Conservation (phyloP, 2,888 invertebrate species). For the Physocephala rufipes region DNA sequence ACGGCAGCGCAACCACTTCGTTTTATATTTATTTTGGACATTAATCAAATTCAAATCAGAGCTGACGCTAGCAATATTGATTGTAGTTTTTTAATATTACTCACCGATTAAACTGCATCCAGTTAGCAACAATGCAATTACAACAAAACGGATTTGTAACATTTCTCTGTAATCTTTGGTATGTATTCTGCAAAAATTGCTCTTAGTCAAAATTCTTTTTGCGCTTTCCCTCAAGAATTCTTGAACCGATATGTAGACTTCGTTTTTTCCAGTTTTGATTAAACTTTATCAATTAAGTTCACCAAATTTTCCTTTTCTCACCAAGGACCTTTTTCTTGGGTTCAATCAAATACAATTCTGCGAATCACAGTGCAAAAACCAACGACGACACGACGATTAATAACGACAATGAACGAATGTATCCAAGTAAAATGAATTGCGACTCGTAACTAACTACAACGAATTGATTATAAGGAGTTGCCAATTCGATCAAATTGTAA, state of each 20-base stretch:
- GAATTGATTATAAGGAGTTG: neutral
- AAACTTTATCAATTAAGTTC: neutral
- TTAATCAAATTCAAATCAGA: neutral
- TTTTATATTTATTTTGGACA: neutral
- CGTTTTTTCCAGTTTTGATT: neutral
- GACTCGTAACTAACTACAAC: neutral
- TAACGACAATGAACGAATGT: conserved; percentile 24
- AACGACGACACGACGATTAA: conserved; percentile 24
- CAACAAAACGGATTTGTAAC: conserved; percentile 52
- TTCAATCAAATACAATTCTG: conserved; percentile 43
- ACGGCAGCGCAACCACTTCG: neutral
- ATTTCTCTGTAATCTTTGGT: conserved; percentile 44
- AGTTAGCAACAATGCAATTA: conserved; percentile 50
- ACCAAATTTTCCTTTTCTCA: neutral
- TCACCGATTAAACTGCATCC: conserved; percentile 49
- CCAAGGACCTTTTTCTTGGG: neutral
- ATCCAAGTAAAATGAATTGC: conserved; percentile 4
- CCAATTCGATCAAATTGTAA: too few species aligned
- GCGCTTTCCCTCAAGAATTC: neutral
- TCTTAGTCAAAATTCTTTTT: neutral
- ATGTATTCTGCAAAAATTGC: neutral
- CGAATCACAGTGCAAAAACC: neutral
- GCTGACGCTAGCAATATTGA: conserved; percentile 8
- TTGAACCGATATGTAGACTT: neutral
- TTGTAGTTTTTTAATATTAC: conserved; percentile 41